Evolutionary conservation across 2,797 vertebrate species (phyloP), one percentile per base, ranked within the genome.

Genomic region (Calcarius lapponicus): DNA sequence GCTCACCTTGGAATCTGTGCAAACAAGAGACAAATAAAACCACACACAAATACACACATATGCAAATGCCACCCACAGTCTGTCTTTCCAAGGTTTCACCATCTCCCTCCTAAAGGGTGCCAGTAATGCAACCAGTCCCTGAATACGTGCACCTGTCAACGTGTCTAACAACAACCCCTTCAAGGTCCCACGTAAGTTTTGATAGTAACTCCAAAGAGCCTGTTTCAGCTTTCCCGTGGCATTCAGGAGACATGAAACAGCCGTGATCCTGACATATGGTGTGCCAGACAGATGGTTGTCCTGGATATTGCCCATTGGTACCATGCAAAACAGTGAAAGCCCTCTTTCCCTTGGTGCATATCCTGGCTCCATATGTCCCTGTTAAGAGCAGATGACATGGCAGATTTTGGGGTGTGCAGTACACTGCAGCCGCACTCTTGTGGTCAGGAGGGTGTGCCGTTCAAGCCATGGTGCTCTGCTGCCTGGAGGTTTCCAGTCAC

Each of bases 1-100:
- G 34, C 74, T 87, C 50, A 58, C 58, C 65, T 82, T 83, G 50
- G 94, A 78, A 72, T 78, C 36, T 0, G 0, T 64, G 40, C 65
- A 71, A 85, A 65, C 73, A 76, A 65, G 60, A 82, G 36, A 73
- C 40, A 80, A 92, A 90, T 48, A 78, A 88, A 96, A 72, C 56
- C 4, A 0, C 79, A 75, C 18, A 11, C 15, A 51, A 43, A 18
- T n/a, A 76, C 6, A 7, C 62, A 61, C 20, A 22, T 53, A 88
- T 16, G 47, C 54, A 93, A 73, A 43, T 53, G 24, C 53, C 9
- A 0, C 50, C 71, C 67, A 73, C 38, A 2, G 26, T 47, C 34
- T 70, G 51, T 61, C 82, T 91, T 91, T 78, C 74, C 75, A 90
- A 93, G 56, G 40, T 64, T 90, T 71, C 85, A 79, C 31, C 34